These are phyloP conservation scores for Corynorhinus townsendii DNA, from an alignment of 2,113 vertebrate species.

Conservation along the genomic window DNA sequence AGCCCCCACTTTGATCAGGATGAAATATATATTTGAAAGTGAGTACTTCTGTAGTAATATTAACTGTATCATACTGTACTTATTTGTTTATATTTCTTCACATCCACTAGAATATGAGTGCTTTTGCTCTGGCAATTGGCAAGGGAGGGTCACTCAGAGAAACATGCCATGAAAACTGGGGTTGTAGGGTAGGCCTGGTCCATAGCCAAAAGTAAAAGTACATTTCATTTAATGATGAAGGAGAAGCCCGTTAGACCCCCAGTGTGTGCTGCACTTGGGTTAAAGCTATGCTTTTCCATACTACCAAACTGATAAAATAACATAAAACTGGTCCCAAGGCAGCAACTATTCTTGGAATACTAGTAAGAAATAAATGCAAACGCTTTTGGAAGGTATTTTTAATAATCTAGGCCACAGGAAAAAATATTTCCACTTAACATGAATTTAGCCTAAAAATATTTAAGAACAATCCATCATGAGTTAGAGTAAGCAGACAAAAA, in stretches of 20 bases:
- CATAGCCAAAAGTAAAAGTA: background rate
- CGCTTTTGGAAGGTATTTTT: background rate
- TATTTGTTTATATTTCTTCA: background rate
- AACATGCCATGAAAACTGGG: background rate
- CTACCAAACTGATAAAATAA: background rate
- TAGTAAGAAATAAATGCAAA: background rate
- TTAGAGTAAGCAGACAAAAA: background rate
- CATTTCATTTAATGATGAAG: background rate
- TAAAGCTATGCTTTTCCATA: background rate
- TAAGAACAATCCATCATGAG: background rate
- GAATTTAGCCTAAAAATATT: conserved; percentile 7
- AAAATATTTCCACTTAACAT: background rate
- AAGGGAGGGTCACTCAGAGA: background rate
- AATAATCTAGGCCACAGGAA: background rate
- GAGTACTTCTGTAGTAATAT: background rate
- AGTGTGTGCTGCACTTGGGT: background rate
- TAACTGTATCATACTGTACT: background rate
- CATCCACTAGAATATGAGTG: background rate
- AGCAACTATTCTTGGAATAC: background rate
- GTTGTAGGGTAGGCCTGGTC: background rate
- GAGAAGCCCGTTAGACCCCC: background rate
- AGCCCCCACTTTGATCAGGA: background rate
- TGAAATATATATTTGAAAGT: background rate
- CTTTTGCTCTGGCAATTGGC: background rate
- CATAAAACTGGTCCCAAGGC: background rate